Evolutionary conservation across 53 echinoderm and acorn worm genomes (phyloP).

Genomic region (Echinarachnius parma): DNA sequence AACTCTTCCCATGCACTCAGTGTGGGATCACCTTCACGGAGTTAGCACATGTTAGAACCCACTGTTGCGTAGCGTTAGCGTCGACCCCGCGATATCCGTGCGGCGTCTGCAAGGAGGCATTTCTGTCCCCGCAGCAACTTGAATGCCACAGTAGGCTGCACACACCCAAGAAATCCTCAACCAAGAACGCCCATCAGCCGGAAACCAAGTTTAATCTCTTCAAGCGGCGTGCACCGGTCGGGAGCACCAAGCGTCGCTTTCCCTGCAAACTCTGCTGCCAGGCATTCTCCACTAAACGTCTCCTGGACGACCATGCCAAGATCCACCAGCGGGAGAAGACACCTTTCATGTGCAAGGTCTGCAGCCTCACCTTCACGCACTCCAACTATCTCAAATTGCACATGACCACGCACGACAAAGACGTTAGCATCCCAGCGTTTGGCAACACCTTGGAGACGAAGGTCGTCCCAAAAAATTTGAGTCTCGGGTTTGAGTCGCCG

Average conservation of each 20-base stretch:
- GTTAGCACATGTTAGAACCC: not conserved
- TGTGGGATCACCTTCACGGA: slow-evolving; percentile 30
- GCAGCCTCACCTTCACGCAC: slow-evolving; percentile 39
- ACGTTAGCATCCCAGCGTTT: not conserved
- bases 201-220: slow-evolving; percentile 6
- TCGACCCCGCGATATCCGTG: not conserved
- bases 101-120: slow-evolving; percentile 11
- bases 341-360: slow-evolving; percentile 35
- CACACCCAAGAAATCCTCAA: not conserved
- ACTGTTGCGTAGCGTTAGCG: not conserved
- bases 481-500: not conserved
- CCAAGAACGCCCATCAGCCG: not conserved
- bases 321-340: slow-evolving; percentile 41
- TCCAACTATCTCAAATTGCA: slow-evolving; percentile 31
- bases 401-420: slow-evolving; percentile 13
- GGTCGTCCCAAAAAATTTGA: not conserved
- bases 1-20: slow-evolving; percentile 4
- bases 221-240: not conserved
- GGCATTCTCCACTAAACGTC: slow-evolving; percentile 16
- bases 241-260: slow-evolving; percentile 1
- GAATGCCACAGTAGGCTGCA: slow-evolving; percentile 9
- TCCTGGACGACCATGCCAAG: slow-evolving; percentile 13
- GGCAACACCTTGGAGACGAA: too few relatives aligned
- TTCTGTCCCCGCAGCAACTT: not conserved
- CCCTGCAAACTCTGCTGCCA: slow-evolving; percentile 31